Percentiles rank a stretch among this genome's conserved stretches.
phyloP scores from a whole-genome alignment of 2,113 vertebrate genomes.

The Dipodomys ordii region DNA sequence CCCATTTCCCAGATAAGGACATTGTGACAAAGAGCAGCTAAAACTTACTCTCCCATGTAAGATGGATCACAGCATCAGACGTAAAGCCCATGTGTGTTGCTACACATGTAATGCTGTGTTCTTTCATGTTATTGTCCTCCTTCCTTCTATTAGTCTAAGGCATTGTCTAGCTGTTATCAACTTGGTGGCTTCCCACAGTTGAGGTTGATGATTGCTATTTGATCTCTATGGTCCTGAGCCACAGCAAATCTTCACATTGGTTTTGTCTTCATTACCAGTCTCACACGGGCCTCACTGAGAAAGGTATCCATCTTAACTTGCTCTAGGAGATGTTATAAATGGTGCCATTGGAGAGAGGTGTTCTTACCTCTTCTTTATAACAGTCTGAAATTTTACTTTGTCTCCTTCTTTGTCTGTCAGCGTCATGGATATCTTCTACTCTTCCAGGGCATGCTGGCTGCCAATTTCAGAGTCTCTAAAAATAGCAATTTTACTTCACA shows the following conservation, averaged over 20 bases:
- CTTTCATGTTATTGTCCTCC: not conserved
- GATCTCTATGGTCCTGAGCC: not conserved
- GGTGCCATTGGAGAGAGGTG: not conserved
- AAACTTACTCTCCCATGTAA: not conserved
- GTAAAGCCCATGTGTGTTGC: not conserved
- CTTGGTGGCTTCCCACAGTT: not conserved
- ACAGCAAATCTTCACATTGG: not conserved
- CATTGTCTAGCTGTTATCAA: no score
- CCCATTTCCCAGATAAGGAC: not conserved
- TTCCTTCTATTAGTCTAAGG: not conserved
- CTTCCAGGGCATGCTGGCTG: constrained; percentile 47
- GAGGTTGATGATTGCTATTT: not conserved
- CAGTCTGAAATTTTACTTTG: constrained; percentile 60
- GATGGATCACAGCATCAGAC: not conserved
- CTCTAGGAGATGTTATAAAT: not conserved
- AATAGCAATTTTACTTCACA: constrained; percentile 66
- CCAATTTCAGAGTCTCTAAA: constrained; percentile 63
- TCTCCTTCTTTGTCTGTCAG: constrained; percentile 57
- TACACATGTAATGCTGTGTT: rapidly evolving
- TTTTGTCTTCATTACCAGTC: not conserved
- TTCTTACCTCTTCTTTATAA: constrained; percentile 64
- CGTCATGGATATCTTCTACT: constrained; percentile 47
- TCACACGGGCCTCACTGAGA: not conserved
- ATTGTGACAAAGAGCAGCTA: not conserved
- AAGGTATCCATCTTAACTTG: not conserved